Evolutionary conservation across 2,797 vertebrate genomes (phyloP), one percentile per base, ranked within the genome.

Genomic region (Glyptemys insculpta): DNA sequence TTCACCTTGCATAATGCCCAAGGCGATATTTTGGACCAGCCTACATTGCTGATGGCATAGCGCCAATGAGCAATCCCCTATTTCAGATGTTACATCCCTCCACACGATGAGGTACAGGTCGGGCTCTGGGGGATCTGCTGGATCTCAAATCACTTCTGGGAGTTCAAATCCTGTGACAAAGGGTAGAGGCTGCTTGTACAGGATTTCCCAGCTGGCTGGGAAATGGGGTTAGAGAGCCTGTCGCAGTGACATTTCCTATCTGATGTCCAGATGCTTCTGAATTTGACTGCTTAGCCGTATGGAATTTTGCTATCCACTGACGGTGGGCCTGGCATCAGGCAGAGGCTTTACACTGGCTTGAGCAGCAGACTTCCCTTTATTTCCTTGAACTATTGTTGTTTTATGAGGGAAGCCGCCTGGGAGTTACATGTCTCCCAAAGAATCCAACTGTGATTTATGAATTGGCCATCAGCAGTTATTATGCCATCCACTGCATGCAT

Each of bases 401-500:
- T 95, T 94, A 74, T 87, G 89, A 88, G 92, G 83, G 52, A 81
- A 93, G 81, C 83, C 5, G 1, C 82, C 83, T 93, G 85, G 86
- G 89, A 92, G 89, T 95, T 94, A 82, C 47, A 96, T 92, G 92
- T 97, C 72, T 96, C 91, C 95, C 72, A 87, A 95, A 97, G 85
- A 97, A 95, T 97, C 93, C 94, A 92, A 50, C 91, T 95, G 93
- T 96, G 96, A 96, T 97, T 98, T 97, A 97, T 94, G 94, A 96
- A 91, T 96, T 94, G 94, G 94, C 87, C 87, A 88, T 97, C 92
- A 95, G 88, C 97, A 93, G 91, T 96, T 97, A 95, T 95, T 97
- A 96, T 92, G 86, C 94, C 85, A 91, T 92, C 78, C 89, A 79
- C 91, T 94, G 88, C 81, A 62, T 93, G 92, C 41, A 49, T 93